Conservation (phyloP, 2,797 vertebrate species). For the Coracias cyanogaster region DNA sequence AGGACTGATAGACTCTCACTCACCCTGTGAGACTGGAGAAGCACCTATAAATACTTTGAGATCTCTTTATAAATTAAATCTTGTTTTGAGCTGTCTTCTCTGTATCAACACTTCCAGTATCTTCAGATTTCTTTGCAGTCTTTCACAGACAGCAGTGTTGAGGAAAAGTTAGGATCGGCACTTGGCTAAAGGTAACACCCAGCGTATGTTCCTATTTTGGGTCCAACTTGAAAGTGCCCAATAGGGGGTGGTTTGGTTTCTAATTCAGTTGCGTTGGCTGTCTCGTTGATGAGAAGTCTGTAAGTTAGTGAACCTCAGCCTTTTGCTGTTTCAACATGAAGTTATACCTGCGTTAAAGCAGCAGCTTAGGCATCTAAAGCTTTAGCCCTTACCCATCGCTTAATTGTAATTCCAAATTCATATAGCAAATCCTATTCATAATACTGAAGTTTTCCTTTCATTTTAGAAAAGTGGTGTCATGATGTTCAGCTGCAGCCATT, state of each 20-base stretch:
- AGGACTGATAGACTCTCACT: not conserved
- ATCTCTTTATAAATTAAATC: not conserved
- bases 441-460: not conserved
- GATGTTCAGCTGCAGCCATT: not conserved
- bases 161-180: not conserved
- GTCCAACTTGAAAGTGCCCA: not conserved
- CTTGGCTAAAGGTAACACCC: not conserved
- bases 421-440: not conserved
- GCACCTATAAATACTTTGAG: not conserved
- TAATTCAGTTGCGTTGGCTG: not conserved
- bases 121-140: not conserved
- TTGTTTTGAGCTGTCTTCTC: not conserved
- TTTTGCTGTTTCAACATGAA: not conserved
- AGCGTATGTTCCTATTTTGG: not conserved
- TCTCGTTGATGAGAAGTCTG: not conserved
- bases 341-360: not conserved
- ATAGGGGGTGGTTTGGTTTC: not conserved
- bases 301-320: not conserved
- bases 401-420: not conserved
- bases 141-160: not conserved
- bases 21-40: not conserved
- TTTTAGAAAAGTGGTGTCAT: not conserved
- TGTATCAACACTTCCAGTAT: not conserved
- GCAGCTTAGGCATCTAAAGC: not conserved
- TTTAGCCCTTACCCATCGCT: not conserved